A percentile compares a stretch with the other conserved stretches of the same genome.
Conservation (phyloP, 1,140 invertebrate species). For the Diploscapter pachys region DNA sequence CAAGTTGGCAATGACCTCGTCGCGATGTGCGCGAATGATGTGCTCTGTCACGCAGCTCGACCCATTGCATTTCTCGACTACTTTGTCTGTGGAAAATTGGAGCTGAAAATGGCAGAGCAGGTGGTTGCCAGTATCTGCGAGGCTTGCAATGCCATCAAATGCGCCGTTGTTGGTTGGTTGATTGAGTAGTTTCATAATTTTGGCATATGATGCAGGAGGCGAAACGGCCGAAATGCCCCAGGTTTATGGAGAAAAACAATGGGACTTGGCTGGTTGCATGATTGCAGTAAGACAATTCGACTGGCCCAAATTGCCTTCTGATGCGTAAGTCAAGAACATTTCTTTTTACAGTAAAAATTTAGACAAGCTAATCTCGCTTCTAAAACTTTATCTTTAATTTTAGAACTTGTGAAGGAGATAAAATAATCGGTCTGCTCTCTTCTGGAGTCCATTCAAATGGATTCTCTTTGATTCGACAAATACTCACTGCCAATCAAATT, state of each 20-base stretch:
- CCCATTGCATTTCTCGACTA: slow-evolving; percentile 94
- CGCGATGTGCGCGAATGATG: slow-evolving; percentile 96
- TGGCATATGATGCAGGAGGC: slow-evolving; percentile 67
- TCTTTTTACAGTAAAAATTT: too few relatives aligned
- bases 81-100: slow-evolving; percentile 82
- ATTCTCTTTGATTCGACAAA: slow-evolving; percentile 85
- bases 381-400: slow-evolving; percentile 1
- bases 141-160: slow-evolving; percentile 73
- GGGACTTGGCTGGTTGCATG: slow-evolving; percentile 91
- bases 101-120: slow-evolving; percentile 72
- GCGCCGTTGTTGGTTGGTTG: too few relatives aligned
- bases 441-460: slow-evolving; percentile 91
- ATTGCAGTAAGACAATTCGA: slow-evolving; percentile 67
- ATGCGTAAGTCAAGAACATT: too few relatives aligned
- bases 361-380: too few relatives aligned
- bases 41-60: slow-evolving; percentile 86
- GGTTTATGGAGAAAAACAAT: slow-evolving; percentile 79
- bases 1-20: slow-evolving; percentile 91
- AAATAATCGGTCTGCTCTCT: slow-evolving; percentile 80
- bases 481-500: slow-evolving; percentile 70
- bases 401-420: slow-evolving; percentile 24
- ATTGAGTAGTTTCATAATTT: too few relatives aligned
- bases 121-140: slow-evolving; percentile 81
- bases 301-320: slow-evolving; percentile 38
- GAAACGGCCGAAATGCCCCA: slow-evolving; percentile 96